A percentile compares a stretch with the other conserved stretches of the same genome.
phyloP scores from a whole-genome alignment of 2,113 vertebrate species.

The Nansenia antarctica region DNA sequence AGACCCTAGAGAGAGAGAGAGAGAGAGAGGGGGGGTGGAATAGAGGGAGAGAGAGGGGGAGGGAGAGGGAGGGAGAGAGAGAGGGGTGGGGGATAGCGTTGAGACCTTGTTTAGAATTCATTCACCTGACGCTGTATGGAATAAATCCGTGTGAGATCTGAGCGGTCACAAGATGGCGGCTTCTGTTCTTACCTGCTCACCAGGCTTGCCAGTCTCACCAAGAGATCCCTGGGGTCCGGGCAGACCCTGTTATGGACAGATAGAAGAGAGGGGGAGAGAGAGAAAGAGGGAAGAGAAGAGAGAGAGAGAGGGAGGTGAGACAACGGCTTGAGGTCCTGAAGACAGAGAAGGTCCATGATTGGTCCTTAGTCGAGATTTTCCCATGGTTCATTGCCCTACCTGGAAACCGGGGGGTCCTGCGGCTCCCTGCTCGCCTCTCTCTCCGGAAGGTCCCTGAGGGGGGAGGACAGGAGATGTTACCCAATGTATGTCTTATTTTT shows the following conservation, averaged over 20 bases:
- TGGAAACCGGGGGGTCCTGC: constrained; percentile 91
- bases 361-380: neutral
- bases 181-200: constrained; percentile 86
- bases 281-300: too few species aligned
- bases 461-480: constrained; percentile 11
- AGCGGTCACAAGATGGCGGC: neutral
- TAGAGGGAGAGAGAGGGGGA: neutral
- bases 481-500: too few species aligned
- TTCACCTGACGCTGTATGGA: neutral
- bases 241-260: constrained; percentile 71
- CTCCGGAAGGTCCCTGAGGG: constrained; percentile 88
- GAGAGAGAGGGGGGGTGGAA: neutral
- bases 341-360: neutral
- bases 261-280: neutral
- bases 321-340: neutral
- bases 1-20: constrained; percentile 70
- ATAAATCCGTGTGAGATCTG: neutral
- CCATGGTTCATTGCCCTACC: constrained; percentile 63
- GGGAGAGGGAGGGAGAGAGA: neutral
- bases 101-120: neutral
- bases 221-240: constrained; percentile 91
- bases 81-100: neutral
- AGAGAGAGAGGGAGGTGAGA: neutral
- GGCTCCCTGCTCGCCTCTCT: constrained; percentile 93
- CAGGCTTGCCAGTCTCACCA: constrained; percentile 89